Evolutionary conservation across 2,888 invertebrate genomes (phyloP).

Genomic region (Heteropelma amictum): DNA sequence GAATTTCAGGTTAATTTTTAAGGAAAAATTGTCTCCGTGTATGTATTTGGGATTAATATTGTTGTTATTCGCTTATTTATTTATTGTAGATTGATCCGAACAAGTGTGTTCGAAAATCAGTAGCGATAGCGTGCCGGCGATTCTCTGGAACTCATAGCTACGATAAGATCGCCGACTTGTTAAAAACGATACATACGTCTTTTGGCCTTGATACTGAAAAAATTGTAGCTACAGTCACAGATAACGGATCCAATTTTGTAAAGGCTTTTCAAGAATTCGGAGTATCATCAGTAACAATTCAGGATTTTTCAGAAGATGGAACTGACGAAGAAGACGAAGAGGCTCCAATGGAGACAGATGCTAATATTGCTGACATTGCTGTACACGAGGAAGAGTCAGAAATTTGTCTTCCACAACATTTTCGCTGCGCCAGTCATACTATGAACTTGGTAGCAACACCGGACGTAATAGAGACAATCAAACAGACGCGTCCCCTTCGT

Average conservation of each 20-base stretch:
- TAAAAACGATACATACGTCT: background rate
- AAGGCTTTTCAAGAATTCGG: background rate
- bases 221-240: background rate
- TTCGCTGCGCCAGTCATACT: constrained; percentile 31
- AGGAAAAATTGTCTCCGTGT: no score
- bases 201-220: background rate
- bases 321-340: background rate
- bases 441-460: constrained; percentile 17
- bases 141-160: background rate
- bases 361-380: background rate
- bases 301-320: background rate
- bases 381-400: background rate
- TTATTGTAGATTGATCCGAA: background rate
- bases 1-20: no score
- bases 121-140: background rate
- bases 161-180: background rate
- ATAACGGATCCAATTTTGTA: background rate
- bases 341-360: background rate
- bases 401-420: constrained; percentile 28
- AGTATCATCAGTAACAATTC: background rate
- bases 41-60: no score
- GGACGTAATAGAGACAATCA: constrained; percentile 2
- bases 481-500: background rate
- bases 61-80: background rate
- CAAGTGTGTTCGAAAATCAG: background rate